A percentile compares a stretch with the other conserved stretches of the same genome.
Evolutionary conservation across 2,888 invertebrate genomes (phyloP).

Genomic region (Papilio elwesi): DNA sequence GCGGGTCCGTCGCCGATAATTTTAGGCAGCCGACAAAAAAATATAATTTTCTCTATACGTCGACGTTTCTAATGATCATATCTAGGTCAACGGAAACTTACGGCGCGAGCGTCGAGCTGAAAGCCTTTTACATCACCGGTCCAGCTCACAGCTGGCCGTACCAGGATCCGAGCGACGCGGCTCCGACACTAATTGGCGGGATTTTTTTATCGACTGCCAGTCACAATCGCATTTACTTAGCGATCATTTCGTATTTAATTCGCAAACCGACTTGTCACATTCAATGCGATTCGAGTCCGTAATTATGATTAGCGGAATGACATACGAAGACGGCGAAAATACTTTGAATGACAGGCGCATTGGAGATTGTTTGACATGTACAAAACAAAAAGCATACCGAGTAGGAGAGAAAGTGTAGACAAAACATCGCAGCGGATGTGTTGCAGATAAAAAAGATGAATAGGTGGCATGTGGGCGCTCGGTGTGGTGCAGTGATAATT

Average conservation of each 20-base stretch:
- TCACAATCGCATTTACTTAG: constrained; percentile 58
- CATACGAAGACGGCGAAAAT: constrained; percentile 70
- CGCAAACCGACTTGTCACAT: constrained; percentile 66
- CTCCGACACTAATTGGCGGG: constrained; percentile 63
- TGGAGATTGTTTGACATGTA: constrained; percentile 59
- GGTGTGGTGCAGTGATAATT: constrained; percentile 75
- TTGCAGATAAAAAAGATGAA: constrained; percentile 71
- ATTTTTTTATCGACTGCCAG: constrained; percentile 64
- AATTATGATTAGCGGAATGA: constrained; percentile 74
- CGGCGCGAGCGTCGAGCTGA: constrained; percentile 74
- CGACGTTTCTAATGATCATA: constrained; percentile 80
- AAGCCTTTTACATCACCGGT: constrained; percentile 80
- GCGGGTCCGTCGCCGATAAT: constrained; percentile 75
- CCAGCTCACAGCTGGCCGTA: constrained; percentile 67
- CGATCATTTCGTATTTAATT: constrained; percentile 58
- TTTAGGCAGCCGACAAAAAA: constrained; percentile 76
- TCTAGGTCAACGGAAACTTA: constrained; percentile 82
- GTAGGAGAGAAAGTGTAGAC: constrained; percentile 75
- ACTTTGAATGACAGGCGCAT: constrained; percentile 72
- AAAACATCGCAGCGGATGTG: constrained; percentile 67
- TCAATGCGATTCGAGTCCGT: constrained; percentile 65
- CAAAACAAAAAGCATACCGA: constrained; percentile 59
- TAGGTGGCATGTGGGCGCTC: constrained; percentile 62
- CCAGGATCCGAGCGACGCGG: constrained; percentile 77
- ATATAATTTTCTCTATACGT: constrained; percentile 74